Evolutionary conservation across 2,888 invertebrate genomes (phyloP).

Genomic region (Augochlorella aurata): DNA sequence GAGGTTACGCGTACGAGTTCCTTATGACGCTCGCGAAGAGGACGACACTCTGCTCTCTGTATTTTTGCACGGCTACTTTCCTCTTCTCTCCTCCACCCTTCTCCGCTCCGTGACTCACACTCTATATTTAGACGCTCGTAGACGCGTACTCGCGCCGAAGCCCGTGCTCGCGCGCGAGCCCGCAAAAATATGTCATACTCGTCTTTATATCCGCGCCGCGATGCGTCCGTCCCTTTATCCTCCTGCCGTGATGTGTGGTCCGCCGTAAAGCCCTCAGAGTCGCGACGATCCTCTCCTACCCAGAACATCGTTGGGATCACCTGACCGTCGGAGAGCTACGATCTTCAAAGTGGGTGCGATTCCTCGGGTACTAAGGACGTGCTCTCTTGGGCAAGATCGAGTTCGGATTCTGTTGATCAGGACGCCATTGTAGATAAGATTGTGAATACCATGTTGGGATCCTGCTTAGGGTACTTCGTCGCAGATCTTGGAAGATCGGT

Average conservation of each 20-base stretch:
- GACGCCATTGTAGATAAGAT: not conserved
- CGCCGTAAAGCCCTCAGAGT: slow-evolving; percentile 55
- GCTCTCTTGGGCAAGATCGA: not conserved
- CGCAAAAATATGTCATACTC: slow-evolving; percentile 79
- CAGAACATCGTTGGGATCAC: slow-evolving; percentile 19
- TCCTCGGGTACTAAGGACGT: not conserved
- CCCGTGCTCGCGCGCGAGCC: slow-evolving; percentile 45
- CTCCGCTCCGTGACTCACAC: slow-evolving; percentile 65
- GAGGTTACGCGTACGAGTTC: slow-evolving; percentile 56
- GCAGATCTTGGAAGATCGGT: too few relatives aligned
- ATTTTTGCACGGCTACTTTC: slow-evolving; percentile 64
- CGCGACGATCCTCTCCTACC: slow-evolving; percentile 18
- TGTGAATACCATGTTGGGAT: too few relatives aligned
- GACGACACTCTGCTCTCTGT: slow-evolving; percentile 66
- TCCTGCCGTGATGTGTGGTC: slow-evolving; percentile 70
- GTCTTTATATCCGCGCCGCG: slow-evolving; percentile 73
- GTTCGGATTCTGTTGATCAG: not conserved
- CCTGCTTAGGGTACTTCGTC: too few relatives aligned
- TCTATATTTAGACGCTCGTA: slow-evolving; percentile 70
- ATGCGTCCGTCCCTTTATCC: slow-evolving; percentile 68
- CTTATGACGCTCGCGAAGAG: slow-evolving; percentile 51
- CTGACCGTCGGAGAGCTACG: not conserved
- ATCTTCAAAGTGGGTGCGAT: not conserved
- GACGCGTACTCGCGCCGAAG: slow-evolving; percentile 56
- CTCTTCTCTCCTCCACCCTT: slow-evolving; percentile 46